Base-by-base conservation (phyloP, 1,140 invertebrate genomes). In the Zaprionus capensis region DNA sequence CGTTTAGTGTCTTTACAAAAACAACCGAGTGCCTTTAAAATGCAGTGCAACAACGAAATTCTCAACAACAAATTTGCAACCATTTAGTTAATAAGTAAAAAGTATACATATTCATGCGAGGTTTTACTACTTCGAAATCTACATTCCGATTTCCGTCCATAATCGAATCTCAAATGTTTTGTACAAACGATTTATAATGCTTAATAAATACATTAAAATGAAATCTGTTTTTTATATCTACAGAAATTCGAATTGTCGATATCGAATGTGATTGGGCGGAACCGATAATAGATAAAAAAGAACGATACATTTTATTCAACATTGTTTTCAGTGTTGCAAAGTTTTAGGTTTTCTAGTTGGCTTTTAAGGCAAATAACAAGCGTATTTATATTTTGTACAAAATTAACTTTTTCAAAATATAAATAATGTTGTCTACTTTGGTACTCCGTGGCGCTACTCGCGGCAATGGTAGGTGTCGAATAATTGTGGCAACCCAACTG, bases 81-180 rank as follows among this genome's bases (percentile, higher is more conserved):
- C 12, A 38, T 71, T 31, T 83, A 87, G 70, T 41, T 53, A n/a
- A 34, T 77, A 86, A 82, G 83, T 51, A 55, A 34, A 15, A 5
- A 38, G 9, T 14, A 22, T 14, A 24, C 20, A 51, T 51, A 24
- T 24, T 9, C 6, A 46, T 17, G 3, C n/a, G 31, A 66, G 34
- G 2, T 38, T 51, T 66, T 59, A 58, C 31, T 53, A 41, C 24
- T 51, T 56, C 28, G n/a, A 34, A 26, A 2, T 41, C 12, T 49
- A 17, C 28, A 41, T 62, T 63, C 63, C 65, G 36, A 34, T 34
- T 56, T 75, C 78, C 80, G 78, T 81, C 77, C 84, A 56, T 36
- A 64, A 68, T 63, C 12, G 80, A 78, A 88, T 87, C 84, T 87
- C 83, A 87, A 78, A 78, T 75, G 31, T 84, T 73, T 80, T 80